These are phyloP conservation scores for Drosophila picticornis DNA, from an alignment of 2,888 invertebrate genomes.

Conservation along the genomic window DNA sequence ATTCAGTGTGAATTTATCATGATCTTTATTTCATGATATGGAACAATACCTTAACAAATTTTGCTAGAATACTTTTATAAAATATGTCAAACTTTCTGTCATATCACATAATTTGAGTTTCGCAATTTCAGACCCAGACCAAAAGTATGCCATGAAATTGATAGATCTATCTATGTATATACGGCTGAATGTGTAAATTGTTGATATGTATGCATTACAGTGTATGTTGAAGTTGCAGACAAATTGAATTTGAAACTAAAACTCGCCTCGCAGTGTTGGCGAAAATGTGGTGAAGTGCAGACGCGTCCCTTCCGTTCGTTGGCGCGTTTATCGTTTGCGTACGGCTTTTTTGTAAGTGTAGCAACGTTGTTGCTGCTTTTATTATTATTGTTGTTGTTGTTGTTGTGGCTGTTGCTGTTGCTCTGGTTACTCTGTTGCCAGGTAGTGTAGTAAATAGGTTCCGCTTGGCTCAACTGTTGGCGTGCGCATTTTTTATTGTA, in stretches of 20 bases:
- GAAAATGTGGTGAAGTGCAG: slow-evolving; percentile 78
- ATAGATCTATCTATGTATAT: slow-evolving; percentile 3
- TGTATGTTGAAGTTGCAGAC: slow-evolving; percentile 50
- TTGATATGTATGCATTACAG: slow-evolving; percentile 2
- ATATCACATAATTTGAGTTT: not conserved
- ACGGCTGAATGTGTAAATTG: not conserved
- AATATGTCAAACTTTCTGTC: not conserved
- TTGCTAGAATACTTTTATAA: not conserved
- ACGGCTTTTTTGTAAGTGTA: slow-evolving; percentile 55
- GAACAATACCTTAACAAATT: not conserved
- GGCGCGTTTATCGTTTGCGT: slow-evolving; percentile 55
- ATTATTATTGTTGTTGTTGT: slow-evolving; percentile 9
- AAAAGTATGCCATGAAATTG: slow-evolving; percentile 58
- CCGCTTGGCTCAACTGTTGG: slow-evolving; percentile 43
- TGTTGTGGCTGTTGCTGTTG: slow-evolving; percentile 27
- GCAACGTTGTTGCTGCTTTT: slow-evolving; percentile 11
- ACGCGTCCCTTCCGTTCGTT: slow-evolving; percentile 62
- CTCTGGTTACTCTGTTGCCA: slow-evolving; percentile 42
- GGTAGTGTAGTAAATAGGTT: slow-evolving; percentile 46
- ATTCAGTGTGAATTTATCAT: not conserved
- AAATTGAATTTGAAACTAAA: slow-evolving; percentile 56
- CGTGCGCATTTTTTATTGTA: slow-evolving; percentile 58
- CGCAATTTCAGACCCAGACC: not conserved
- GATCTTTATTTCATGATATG: not conserved
- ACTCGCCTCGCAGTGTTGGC: slow-evolving; percentile 72